phyloP scores from a whole-genome alignment of 2,888 invertebrate species.

The Agonopterix arenella region DNA sequence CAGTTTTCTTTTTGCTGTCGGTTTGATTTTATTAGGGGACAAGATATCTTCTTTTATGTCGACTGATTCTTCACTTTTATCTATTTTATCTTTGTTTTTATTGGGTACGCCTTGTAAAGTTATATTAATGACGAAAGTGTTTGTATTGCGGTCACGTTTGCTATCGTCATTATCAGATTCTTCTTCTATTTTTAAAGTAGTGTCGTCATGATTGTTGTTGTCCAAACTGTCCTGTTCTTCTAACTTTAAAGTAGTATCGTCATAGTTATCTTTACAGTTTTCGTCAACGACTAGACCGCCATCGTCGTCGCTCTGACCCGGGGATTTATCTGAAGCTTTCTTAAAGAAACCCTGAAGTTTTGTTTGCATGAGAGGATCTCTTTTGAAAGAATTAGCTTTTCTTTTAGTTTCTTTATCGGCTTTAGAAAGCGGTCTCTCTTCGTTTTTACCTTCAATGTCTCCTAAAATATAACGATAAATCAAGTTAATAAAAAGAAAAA shows the following conservation, averaged over 20 bases:
- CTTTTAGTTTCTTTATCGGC: conserved; percentile 62
- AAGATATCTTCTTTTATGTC: conserved; percentile 14
- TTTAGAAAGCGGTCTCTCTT: conserved; percentile 47
- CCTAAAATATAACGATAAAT: conserved; percentile 15
- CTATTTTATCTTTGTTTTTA: conserved; percentile 18
- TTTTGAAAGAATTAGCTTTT: conserved; percentile 66
- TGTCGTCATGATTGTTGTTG: conserved; percentile 14
- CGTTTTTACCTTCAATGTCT: conserved; percentile 30
- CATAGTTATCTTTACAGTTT: conserved; percentile 24
- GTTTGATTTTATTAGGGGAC: conserved; percentile 31
- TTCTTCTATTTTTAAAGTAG: conserved; percentile 15
- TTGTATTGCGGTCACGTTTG: conserved; percentile 21
- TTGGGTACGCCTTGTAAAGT: conserved; percentile 57
- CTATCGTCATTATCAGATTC: conserved; percentile 11
- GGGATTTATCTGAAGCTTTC: conserved; percentile 39
- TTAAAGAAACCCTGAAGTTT: conserved; percentile 61
- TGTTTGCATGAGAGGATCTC: conserved; percentile 66
- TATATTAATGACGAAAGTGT: conserved; percentile 61
- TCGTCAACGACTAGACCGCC: conserved; percentile 49
- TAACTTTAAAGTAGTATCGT: conserved; percentile 42
- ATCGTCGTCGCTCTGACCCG: conserved; percentile 46
- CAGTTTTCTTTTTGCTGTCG: conserved; percentile 57
- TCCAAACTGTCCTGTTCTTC: conserved; percentile 18
- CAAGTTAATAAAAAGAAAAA: too few relatives aligned
- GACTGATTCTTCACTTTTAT: conserved; percentile 3